Percentiles rank a stretch among this genome's conserved stretches.
These are phyloP conservation scores for Gallinago paraguaiae DNA, from an alignment of 2,113 vertebrate species.

Conservation along the genomic window DNA sequence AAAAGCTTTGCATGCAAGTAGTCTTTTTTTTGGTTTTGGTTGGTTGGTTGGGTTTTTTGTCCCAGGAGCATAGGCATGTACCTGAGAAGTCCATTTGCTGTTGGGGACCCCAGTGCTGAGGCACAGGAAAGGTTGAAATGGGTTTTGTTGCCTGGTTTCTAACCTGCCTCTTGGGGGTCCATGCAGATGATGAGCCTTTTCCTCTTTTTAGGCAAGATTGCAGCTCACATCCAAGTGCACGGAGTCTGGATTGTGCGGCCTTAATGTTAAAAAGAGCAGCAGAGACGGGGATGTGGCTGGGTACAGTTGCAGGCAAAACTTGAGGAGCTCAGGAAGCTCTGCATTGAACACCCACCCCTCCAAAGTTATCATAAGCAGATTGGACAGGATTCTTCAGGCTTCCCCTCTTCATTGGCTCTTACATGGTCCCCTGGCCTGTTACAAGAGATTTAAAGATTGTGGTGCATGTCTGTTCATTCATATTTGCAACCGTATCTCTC, in stretches of 20 bases:
- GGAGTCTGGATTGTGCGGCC: neutral
- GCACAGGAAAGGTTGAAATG: neutral
- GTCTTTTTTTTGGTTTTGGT: neutral
- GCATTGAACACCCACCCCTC: neutral
- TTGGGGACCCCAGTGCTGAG: neutral
- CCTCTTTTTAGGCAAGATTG: neutral
- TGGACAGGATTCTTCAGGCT: neutral
- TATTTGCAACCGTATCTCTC: neutral
- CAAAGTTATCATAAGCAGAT: neutral
- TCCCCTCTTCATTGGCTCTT: neutral
- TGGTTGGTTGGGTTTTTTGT: neutral
- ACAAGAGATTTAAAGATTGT: neutral
- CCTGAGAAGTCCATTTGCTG: neutral
- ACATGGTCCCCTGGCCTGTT: neutral
- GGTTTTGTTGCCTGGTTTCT: neutral
- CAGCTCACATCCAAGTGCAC: neutral
- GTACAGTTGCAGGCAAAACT: neutral
- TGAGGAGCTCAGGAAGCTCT: neutral
- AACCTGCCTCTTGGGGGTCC: rapidly evolving
- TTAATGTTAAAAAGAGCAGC: neutral
- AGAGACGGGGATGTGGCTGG: neutral
- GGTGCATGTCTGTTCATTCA: neutral
- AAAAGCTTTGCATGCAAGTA: slow-evolving; percentile 31
- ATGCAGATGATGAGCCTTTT: neutral
- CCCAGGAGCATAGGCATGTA: neutral